Evolutionary conservation across 2,797 vertebrate genomes (phyloP).

Genomic region (Lophotriccus pileatus): DNA sequence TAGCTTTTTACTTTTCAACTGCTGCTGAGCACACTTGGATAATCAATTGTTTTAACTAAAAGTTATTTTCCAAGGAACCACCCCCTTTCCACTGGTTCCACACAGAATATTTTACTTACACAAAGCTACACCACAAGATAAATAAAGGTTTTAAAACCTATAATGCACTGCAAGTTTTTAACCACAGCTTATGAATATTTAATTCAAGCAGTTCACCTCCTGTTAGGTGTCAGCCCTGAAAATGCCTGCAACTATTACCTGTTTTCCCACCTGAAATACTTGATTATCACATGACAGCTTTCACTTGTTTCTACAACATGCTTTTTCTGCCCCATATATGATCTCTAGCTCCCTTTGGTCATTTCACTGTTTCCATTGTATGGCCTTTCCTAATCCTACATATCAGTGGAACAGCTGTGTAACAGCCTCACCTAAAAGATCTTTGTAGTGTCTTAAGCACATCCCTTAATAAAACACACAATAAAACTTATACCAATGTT

Average conservation of each 20-base stretch:
- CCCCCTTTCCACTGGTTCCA: neutral
- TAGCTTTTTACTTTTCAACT: neutral
- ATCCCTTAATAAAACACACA: neutral
- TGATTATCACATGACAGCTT: neutral
- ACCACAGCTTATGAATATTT: neutral
- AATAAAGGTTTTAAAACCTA: neutral
- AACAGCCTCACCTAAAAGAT: neutral
- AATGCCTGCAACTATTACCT: neutral
- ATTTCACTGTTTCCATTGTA: neutral
- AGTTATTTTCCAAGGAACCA: neutral
- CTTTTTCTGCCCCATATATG: neutral
- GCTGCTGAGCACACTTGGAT: neutral
- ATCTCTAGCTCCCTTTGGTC: neutral
- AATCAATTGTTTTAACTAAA: neutral
- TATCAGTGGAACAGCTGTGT: neutral
- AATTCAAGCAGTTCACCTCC: neutral
- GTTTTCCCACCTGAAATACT: neutral
- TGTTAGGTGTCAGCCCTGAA: neutral
- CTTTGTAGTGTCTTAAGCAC: fast-evolving
- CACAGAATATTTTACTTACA: neutral
- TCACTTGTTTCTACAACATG: neutral
- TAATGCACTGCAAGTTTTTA: neutral
- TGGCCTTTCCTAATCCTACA: neutral
- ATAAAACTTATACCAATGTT: fast-evolving
- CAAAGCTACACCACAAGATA: neutral